Base-by-base conservation (phyloP, 1,140 invertebrate species). In the Elymnias hypermnestra region DNA sequence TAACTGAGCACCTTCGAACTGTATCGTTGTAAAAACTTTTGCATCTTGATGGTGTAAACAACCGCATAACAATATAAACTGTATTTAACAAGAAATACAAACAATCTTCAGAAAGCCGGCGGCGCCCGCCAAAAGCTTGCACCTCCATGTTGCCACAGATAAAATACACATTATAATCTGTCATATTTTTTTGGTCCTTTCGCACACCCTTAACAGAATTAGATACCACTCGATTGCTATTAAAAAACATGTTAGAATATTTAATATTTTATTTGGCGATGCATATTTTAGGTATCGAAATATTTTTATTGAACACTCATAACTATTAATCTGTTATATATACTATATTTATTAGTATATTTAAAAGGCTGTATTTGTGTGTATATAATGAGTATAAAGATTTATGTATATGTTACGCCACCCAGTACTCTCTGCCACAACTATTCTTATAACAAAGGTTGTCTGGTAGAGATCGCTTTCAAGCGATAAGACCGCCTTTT, bases 71-170 rank as follows among this genome's bases (percentile, higher is more conserved):
- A 67, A 59, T 49, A 46, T 63, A 72, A 74, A 53, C 46, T 72
- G 57, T 68, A 38, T 45, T 53, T 56, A 65, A 72, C 50, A 63
- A 58, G 28, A 29, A 51, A 68, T 29, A 52, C 57, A 74, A 79
- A 79, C 59, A 77, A 45, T 37, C 50, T 62, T 62, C 47, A 28
- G 31, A 51, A 18, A 26, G 22, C 66, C 63, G 68, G 45, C 78
- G 78, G 75, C 69, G 59, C 31, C 67, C 65, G 73, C 63, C 75
- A 77, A 82, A 77, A 69, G 73, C 43, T 69, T 31, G 51, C 67
- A 69, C 60, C 31, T 56, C 39, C 56, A 51, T 53, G 39, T 60
- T 59, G 46, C 57, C 56, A 54, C 13, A 61, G 55, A 66, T 50
- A 64, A 62, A 72, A 36, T 36, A 21, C 9, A 10, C 2, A 21